Base-by-base conservation (phyloP, 2,888 invertebrate species). In the Pseudococcus viburni region DNA sequence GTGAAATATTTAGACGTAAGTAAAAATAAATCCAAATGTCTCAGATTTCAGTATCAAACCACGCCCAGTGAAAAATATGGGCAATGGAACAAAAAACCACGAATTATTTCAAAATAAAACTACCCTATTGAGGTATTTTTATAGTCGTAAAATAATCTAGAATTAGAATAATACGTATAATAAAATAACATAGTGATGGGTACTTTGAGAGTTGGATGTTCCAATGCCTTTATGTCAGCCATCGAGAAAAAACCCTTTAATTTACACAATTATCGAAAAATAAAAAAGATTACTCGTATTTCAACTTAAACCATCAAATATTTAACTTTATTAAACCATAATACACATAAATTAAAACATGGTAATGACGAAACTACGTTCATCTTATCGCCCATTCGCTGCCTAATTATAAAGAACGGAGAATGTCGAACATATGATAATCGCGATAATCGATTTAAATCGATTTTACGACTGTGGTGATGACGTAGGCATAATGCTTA, bases 201-300 rank as follows among this genome's bases (percentile, higher is more conserved):
- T 88, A 96, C 97, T 94, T 98, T 98, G 90, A 99, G 93, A 42
- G 98, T 98, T 86, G 98, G 96, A 93, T 99, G 98, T 92, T 99
- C 99, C 91, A 99, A 93, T 90, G 97, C 96, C 92, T 96, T 98
- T 89, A 98, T 93, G 93, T 98, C 98, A 92, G 97, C 95, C 97
- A 97, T 97, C 48, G 84, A 64, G 55, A 19, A 77, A 59, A 85
- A 33, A 85, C n/a, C n/a, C n/a, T 80, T 33, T 17, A 59, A 7
- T 51, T 84, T 11, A 19, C 2, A 22, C 55, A 26, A 51, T 55
- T 73, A 12, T 39, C n/a, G 7, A 42, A 33, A 39, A 85, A 64
- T 39, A 19, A 39, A 33, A 42, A 42, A 84, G 33, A 85, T 17
- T n/a, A 85, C 22, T 26, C 19, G 8, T 19, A 84, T 33, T 55